A percentile compares a stretch with the other conserved stretches of the same genome.
Evolutionary conservation across 2,797 vertebrate species (phyloP).

Genomic region (Eutrigla gurnardus): DNA sequence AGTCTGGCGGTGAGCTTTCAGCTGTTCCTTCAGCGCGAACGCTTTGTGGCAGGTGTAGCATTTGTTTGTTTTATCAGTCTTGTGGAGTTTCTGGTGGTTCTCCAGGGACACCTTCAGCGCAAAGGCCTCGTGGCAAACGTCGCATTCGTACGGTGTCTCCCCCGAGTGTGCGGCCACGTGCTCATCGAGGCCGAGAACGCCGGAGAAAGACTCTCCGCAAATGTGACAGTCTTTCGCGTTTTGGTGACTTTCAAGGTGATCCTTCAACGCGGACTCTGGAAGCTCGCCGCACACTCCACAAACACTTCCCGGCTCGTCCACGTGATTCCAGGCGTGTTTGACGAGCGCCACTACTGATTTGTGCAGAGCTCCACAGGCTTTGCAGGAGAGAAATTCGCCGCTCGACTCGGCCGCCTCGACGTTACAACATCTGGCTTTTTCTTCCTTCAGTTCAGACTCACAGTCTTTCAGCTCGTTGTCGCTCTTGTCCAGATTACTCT

Average conservation of each 20-base stretch:
- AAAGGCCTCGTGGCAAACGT: conserved; percentile 3
- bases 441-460: conserved; percentile 3
- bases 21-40: conserved; percentile 34
- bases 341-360: background rate
- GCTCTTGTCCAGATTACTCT: conserved; percentile 6
- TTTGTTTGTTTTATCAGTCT: background rate
- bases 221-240: conserved; percentile 8
- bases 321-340: conserved; percentile 53
- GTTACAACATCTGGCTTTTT: accelerated
- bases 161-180: conserved; percentile 18
- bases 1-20: conserved; percentile 25
- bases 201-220: conserved; percentile 39
- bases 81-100: conserved; percentile 27
- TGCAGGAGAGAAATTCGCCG: conserved; percentile 1
- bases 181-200: background rate
- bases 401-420: too few species aligned
- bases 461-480: background rate
- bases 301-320: conserved; percentile 3
- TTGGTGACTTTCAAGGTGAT: conserved; percentile 43
- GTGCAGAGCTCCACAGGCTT: conserved; percentile 40
- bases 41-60: conserved; percentile 40
- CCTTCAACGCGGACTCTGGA: background rate
- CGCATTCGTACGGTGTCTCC: background rate
- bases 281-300: conserved; percentile 59
- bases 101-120: background rate